Base-by-base conservation (phyloP, 2,797 vertebrate species). In the Cyprinella venusta region DNA sequence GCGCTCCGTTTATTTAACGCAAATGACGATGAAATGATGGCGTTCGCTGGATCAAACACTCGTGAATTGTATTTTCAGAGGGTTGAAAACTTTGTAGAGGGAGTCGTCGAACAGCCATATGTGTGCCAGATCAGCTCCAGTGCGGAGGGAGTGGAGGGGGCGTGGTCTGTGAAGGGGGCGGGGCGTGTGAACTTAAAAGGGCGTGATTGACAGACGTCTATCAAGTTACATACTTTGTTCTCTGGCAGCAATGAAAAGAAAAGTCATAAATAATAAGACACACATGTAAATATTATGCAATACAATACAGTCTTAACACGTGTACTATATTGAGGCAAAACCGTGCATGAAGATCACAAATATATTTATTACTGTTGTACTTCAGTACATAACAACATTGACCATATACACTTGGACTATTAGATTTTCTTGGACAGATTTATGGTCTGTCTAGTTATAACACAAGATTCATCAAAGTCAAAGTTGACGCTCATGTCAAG, bases 141-240 rank as follows among this genome's bases (percentile, higher is more conserved):
- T 13, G 70, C 61, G 84, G 85, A 91, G 90, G 92, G 91, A 91
- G 90, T 82, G 87, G 88, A 48, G 72, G 79, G 64, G 91, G 89
- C 87, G 89, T 84, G 79, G 26, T 42, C 81, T 86, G 84, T 56
- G 1, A 16, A 19, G 16, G 89, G 90, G 87, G 90, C 82, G 81
- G 81, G 87, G 82, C 76, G 21, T 72, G 48, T 21, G 61, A 8
- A 59, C 68, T 80, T 75, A 80, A 65, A 86, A 76, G 87, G 74
- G 86, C 77, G 72, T 84, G 88, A 86, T 87, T 83, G 88, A 83
- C 88, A 61, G 48, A 12, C 4, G 15, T 33, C 24, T 18, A 1
- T 68, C 70, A 84, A 85, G 12, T 61, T 59, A 7, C 63, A 67
- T 33, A 38, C 21, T 26, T 38, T 10, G 26, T 7, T 52, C 0